Base-by-base conservation (phyloP, 2,113 vertebrate genomes). In the Heliornis fulica region DNA sequence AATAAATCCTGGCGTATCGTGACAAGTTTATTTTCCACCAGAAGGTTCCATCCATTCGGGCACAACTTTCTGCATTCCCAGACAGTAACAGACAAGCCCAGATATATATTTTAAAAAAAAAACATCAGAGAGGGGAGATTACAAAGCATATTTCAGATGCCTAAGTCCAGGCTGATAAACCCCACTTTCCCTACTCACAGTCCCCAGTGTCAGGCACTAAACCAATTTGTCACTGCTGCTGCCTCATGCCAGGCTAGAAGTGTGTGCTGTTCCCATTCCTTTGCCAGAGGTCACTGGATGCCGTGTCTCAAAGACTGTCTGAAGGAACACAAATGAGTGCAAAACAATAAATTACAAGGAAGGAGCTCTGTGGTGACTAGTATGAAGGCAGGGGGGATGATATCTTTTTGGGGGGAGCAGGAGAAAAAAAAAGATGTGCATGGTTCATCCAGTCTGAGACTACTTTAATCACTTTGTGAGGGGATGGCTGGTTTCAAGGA, bases 211-310 rank as follows among this genome's bases (percentile, higher is more conserved):
- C 96, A 96, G 90, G 92, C 95, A 97, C 75, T 76, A 96, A 96
- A 96, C 92, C 93, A 94, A 97, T 98, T 97, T 98, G 92, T 97
- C 97, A 97, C 79, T 68, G 85, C 80, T 93, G 75, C 83, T 98
- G 91, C 94, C 88, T 96, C 59, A 94, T 95, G 93, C 91, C 87
- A 95, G 95, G 84, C 95, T 95, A 89, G 95, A 95, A 95, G 71
- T 56, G 38, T 57, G 79, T 34, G 63, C 36, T 61, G 32, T 94
- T 96, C 97, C 60, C 68, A 68, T 94, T 89, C 82, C 79, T 43
- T 94, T 97, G 95, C 92, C 96, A 97, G 97, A 97, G 97, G 96
- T 98, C 97, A 93, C 64, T 80, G 93, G 83, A 92, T 93, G 92
- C 60, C 76, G 68, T 4, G 40, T 82, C 96, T 97, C 74, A 48